phyloP scores from a whole-genome alignment of 30 jellyfish, hydroid and myxozoan species.

The Morbakka virulenta region DNA sequence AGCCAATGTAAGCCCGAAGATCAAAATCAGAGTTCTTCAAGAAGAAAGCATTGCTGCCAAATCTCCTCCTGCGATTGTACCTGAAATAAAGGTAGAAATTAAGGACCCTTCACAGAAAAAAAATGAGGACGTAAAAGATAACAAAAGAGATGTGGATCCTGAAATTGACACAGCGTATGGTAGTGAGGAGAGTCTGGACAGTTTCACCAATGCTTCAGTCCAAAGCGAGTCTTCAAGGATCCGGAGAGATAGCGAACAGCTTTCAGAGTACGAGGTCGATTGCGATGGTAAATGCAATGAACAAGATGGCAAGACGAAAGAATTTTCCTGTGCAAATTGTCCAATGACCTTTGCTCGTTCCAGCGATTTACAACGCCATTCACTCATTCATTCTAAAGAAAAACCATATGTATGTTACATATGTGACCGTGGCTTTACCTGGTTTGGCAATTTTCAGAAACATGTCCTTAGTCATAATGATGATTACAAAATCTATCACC shows the following conservation, averaged over 20 bases:
- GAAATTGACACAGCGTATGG: not conserved
- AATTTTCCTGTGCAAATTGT: constrained; percentile 45
- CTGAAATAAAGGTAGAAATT: not conserved
- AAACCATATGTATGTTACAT: constrained; percentile 72
- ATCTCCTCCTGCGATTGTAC: not conserved
- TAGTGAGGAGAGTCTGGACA: not conserved
- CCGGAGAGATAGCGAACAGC: not conserved
- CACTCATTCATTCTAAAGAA: constrained; percentile 44
- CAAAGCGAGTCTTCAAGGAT: not conserved
- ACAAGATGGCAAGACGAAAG: not conserved
- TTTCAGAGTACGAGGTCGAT: not conserved
- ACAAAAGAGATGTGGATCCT: not conserved
- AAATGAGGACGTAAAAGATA: not conserved
- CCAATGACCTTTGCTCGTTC: constrained; percentile 42
- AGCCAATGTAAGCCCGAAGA: not conserved
- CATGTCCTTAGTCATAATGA: constrained; percentile 75
- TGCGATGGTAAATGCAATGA: not conserved
- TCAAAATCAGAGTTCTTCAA: not conserved
- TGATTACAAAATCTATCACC: constrained; percentile 16
- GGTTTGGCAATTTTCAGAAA: constrained; percentile 96
- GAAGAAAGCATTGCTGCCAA: not conserved
- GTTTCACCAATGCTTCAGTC: not conserved
- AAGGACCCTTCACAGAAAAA: not conserved
- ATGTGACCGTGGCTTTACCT: constrained; percentile 89
- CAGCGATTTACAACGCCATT: constrained; percentile 73